phyloP scores from a whole-genome alignment of 2,797 vertebrate species.

The Crocodylus rhombifer region DNA sequence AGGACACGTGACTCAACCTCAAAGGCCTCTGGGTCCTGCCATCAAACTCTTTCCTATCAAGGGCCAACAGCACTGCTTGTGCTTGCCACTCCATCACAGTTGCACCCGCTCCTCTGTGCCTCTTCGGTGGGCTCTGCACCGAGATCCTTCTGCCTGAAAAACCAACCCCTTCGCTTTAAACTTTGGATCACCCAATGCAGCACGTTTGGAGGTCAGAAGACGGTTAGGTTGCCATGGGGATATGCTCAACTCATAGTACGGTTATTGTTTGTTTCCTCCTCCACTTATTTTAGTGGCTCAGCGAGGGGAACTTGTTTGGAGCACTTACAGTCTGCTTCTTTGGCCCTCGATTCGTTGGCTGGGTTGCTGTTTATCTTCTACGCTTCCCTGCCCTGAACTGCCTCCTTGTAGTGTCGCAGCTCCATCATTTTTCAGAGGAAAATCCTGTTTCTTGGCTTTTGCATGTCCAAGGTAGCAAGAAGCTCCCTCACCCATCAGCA shows the following conservation, averaged over 20 bases:
- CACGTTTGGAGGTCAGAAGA: conserved; percentile 27
- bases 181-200: conserved; percentile 24
- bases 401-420: neutral
- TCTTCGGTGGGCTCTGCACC: neutral
- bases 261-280: conserved; percentile 49
- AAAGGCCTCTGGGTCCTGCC: neutral
- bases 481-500: neutral
- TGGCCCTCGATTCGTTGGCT: neutral
- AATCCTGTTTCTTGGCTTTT: neutral
- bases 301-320: conserved; percentile 14
- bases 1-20: neutral
- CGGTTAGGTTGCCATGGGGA: conserved; percentile 68
- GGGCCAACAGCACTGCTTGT: neutral
- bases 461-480: conserved; percentile 6
- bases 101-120: neutral
- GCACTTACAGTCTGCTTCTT: neutral
- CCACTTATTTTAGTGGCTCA: conserved; percentile 20
- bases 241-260: neutral
- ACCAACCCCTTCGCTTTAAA: neutral
- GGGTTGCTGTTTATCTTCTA: neutral
- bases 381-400: neutral
- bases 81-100: neutral
- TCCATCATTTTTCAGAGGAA: neutral
- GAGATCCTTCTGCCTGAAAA: neutral
- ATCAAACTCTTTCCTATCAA: neutral